Conservation (phyloP, 1,140 invertebrate genomes). For the Pogonognathellus flavescens region DNA sequence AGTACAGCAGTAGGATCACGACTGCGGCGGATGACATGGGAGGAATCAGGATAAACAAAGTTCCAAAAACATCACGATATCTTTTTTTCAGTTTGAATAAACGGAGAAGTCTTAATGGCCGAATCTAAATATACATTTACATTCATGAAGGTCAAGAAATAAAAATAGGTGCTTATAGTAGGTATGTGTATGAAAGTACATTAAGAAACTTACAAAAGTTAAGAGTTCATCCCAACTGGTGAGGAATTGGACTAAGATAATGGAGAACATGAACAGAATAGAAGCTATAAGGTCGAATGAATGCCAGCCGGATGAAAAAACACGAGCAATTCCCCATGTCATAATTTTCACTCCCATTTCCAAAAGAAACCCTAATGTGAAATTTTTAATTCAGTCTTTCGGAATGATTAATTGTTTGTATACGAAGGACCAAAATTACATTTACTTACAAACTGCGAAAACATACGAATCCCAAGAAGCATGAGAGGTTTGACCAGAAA, state of each 20-base stretch:
- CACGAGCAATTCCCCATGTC: slow-evolving; percentile 79
- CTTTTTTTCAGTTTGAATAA: slow-evolving; percentile 87
- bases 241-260: slow-evolving; percentile 59
- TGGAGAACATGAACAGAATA: slow-evolving; percentile 53
- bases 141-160: no score
- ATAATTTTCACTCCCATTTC: slow-evolving; percentile 84
- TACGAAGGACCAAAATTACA: slow-evolving; percentile 20
- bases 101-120: slow-evolving; percentile 78
- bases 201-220: slow-evolving; percentile 68
- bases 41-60: slow-evolving; percentile 78
- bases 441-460: slow-evolving; percentile 77
- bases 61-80: slow-evolving; percentile 91
- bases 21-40: slow-evolving; percentile 75
- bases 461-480: slow-evolving; percentile 82
- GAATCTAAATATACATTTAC: slow-evolving; percentile 61
- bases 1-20: slow-evolving; percentile 88
- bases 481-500: slow-evolving; percentile 75
- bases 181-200: neutral
- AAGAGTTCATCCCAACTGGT: slow-evolving; percentile 59
- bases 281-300: slow-evolving; percentile 85
- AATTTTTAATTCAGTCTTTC: neutral
- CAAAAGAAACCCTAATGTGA: slow-evolving; percentile 79
- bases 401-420: neutral
- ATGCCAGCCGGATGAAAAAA: slow-evolving; percentile 89
- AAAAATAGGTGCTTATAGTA: no score